Percentiles rank a stretch among this genome's conserved stretches.
These are phyloP conservation scores for Agrypnus murinus DNA, from an alignment of 2,888 invertebrate genomes.

Conservation along the genomic window DNA sequence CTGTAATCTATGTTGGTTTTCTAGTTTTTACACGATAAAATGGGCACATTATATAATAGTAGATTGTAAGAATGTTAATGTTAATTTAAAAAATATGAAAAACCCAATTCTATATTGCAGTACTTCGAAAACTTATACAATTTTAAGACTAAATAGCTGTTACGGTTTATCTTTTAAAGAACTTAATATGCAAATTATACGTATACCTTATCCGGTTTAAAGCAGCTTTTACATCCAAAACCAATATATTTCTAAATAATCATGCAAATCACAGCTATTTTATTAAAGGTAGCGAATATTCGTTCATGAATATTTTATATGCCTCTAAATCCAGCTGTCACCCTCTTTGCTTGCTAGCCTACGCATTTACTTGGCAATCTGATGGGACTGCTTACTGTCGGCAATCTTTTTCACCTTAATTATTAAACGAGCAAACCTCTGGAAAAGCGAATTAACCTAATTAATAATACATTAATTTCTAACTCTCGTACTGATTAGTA, in stretches of 20 bases:
- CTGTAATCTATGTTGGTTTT: too few species aligned
- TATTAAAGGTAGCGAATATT: constrained; percentile 16
- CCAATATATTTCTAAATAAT: constrained; percentile 8
- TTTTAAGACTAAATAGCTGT: too few species aligned
- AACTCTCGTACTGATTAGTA: constrained; percentile 9
- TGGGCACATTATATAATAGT: too few species aligned
- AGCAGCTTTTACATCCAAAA: not conserved
- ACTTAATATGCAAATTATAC: too few species aligned
- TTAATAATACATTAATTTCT: constrained; percentile 18
- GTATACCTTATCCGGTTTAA: too few species aligned
- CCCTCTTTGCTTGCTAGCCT: constrained; percentile 6
- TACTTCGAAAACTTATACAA: too few species aligned
- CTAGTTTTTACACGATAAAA: too few species aligned
- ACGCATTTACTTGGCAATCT: constrained; percentile 19
- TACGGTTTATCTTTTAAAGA: too few species aligned
- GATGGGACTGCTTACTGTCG: constrained; percentile 17
- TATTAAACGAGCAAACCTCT: constrained; percentile 14
- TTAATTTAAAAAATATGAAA: too few species aligned
- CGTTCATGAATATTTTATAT: constrained; percentile 24
- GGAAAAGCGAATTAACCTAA: constrained; percentile 20
- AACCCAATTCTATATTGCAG: too few species aligned
- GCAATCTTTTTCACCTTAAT: constrained; percentile 17
- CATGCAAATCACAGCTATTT: not conserved
- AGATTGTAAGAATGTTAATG: too few species aligned
- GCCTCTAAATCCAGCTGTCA: constrained; percentile 27